Evolutionary conservation across 1,140 invertebrate species (phyloP).

Genomic region (Lerema accius): DNA sequence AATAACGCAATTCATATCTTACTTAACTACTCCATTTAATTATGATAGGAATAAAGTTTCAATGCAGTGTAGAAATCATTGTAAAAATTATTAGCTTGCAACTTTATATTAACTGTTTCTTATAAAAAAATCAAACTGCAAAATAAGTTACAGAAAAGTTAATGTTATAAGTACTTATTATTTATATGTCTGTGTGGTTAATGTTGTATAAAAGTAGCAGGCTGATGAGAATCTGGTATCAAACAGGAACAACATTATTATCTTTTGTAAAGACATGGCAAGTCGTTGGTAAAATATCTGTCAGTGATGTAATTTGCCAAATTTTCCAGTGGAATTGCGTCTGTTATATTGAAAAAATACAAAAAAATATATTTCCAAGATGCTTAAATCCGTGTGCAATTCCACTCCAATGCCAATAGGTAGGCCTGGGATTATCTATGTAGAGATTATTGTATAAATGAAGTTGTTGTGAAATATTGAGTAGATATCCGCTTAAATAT

Average conservation of each 20-base stretch:
- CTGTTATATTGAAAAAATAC: slow-evolving; percentile 25
- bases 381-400: slow-evolving; percentile 34
- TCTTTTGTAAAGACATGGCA: background rate
- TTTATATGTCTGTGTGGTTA: no score
- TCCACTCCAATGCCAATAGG: slow-evolving; percentile 22
- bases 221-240: no score
- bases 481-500: background rate
- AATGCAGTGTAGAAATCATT: no score
- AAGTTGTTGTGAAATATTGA: background rate
- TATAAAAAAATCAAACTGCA: no score
- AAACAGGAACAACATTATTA: background rate
- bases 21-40: no score
- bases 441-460: background rate
- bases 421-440: background rate
- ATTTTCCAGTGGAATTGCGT: slow-evolving; percentile 29
- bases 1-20: no score
- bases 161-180: no score
- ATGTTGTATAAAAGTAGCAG: no score
- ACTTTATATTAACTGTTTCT: no score
- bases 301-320: slow-evolving; percentile 29
- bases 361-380: slow-evolving; percentile 35
- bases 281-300: background rate
- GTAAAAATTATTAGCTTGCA: no score
- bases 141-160: no score
- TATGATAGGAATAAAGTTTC: no score